phyloP scores from a whole-genome alignment of 2,888 invertebrate species.

The Trachelus stipa region DNA sequence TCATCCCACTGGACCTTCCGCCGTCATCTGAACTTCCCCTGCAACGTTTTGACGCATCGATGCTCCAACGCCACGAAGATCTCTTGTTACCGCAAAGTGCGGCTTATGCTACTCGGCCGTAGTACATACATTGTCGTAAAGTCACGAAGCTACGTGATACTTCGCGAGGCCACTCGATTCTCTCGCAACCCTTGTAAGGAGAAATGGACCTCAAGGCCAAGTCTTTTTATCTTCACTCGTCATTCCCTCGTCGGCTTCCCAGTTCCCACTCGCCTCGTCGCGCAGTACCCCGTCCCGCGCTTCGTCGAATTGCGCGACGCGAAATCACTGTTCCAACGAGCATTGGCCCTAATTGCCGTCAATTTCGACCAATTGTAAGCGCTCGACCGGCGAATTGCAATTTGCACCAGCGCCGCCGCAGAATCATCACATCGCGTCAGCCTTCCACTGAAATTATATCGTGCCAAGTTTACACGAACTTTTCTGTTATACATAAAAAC shows the following conservation, averaged over 20 bases:
- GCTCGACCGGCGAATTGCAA: constrained; percentile 6
- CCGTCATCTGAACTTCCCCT: background rate
- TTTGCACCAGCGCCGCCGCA: background rate
- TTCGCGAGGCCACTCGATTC: background rate
- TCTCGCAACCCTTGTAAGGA: constrained; percentile 43
- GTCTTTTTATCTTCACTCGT: constrained; percentile 16
- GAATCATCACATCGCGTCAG: background rate
- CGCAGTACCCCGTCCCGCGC: background rate
- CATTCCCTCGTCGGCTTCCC: constrained; percentile 10
- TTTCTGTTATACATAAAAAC: background rate
- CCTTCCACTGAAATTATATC: background rate
- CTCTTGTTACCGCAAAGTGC: background rate
- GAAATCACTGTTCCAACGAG: constrained; percentile 52
- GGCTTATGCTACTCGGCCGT: background rate
- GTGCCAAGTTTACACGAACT: background rate
- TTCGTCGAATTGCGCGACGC: constrained; percentile 34
- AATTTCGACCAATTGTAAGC: constrained; percentile 57
- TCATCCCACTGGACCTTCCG: background rate
- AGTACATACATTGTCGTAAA: background rate
- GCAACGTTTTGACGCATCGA: background rate
- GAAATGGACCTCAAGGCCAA: constrained; percentile 44
- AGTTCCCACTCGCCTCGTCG: constrained; percentile 3
- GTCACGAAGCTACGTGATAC: background rate
- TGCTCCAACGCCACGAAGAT: background rate
- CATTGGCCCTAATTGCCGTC: constrained; percentile 57